phyloP scores from a whole-genome alignment of 2,888 invertebrate species.

The Drosophila infuscata region DNA sequence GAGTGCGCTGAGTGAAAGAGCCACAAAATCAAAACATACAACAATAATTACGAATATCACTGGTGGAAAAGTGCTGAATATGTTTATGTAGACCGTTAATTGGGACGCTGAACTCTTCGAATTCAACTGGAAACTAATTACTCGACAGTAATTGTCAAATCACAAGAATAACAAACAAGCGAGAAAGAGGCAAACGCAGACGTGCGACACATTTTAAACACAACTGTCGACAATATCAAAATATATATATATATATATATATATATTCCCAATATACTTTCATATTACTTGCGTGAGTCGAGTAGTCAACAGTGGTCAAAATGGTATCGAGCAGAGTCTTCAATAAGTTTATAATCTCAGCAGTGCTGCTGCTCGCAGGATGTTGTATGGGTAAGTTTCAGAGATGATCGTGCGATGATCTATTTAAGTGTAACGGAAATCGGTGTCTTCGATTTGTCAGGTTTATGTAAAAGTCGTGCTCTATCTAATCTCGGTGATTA shows the following conservation, averaged over 20 bases:
- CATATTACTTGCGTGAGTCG: conserved; percentile 37
- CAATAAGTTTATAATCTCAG: conserved; percentile 32
- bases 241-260: conserved; percentile 12
- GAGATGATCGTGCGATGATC: neutral
- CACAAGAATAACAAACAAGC: conserved; percentile 65
- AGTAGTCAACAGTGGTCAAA: conserved; percentile 39
- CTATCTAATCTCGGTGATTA: conserved; percentile 54
- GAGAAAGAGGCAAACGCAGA: conserved; percentile 17
- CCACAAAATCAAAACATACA: conserved; percentile 30
- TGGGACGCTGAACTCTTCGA: conserved; percentile 57
- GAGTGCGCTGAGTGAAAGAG: conserved; percentile 13
- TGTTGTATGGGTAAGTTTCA: conserved; percentile 58
- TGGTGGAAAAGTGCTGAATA: conserved; percentile 67
- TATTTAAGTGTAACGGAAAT: conserved; percentile 48
- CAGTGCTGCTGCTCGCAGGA: conserved; percentile 49
- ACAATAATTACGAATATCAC: conserved; percentile 18
- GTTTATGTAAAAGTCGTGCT: conserved; percentile 21
- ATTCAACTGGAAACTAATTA: conserved; percentile 56
- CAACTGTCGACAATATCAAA: conserved; percentile 15
- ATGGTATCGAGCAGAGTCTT: conserved; percentile 54
- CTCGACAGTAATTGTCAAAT: conserved; percentile 70
- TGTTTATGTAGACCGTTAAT: conserved; percentile 50
- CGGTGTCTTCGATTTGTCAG: conserved; percentile 24
- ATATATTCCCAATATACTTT: conserved; percentile 24
- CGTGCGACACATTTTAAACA: conserved; percentile 64